Evolutionary conservation across 2,113 vertebrate species (phyloP).

Genomic region (Poeciliopsis retropinna): DNA sequence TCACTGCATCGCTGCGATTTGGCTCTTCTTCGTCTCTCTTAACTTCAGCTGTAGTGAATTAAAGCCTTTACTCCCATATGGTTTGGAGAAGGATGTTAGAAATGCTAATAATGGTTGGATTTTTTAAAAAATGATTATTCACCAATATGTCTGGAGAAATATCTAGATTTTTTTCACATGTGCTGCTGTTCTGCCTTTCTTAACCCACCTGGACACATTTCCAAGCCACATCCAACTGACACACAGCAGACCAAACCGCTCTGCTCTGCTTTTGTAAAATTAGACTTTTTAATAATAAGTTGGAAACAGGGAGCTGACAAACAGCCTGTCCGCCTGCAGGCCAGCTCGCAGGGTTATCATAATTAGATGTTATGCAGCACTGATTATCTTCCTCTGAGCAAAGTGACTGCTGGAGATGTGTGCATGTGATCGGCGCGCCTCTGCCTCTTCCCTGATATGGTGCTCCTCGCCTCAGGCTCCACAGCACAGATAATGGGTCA

Average conservation of each 20-base stretch:
- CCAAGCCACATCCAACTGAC: neutral
- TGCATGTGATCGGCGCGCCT: constrained; percentile 49
- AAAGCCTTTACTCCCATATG: neutral
- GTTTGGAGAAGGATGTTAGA: neutral
- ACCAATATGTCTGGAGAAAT: neutral
- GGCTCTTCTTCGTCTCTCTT: constrained; percentile 7
- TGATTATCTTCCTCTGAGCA: constrained; percentile 47
- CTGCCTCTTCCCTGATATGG: constrained; percentile 56
- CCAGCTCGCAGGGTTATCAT: constrained; percentile 44
- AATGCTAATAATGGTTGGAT: neutral
- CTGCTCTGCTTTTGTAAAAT: neutral
- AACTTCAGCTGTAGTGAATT: constrained; percentile 51
- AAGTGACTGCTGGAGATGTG: constrained; percentile 50
- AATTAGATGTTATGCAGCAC: constrained; percentile 62
- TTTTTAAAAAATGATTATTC: neutral
- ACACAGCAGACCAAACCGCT: neutral
- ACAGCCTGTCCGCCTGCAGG: neutral
- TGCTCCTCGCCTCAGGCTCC: constrained; percentile 65
- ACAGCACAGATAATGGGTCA: constrained; percentile 74
- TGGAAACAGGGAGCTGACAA: neutral
- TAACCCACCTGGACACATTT: constrained; percentile 7
- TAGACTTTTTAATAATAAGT: neutral
- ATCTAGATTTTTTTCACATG: constrained; percentile 26
- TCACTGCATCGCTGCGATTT: constrained; percentile 11
- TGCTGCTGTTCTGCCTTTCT: constrained; percentile 46